Evolutionary conservation across 2,888 invertebrate species (phyloP).

Genomic region (Julus scanicus): DNA sequence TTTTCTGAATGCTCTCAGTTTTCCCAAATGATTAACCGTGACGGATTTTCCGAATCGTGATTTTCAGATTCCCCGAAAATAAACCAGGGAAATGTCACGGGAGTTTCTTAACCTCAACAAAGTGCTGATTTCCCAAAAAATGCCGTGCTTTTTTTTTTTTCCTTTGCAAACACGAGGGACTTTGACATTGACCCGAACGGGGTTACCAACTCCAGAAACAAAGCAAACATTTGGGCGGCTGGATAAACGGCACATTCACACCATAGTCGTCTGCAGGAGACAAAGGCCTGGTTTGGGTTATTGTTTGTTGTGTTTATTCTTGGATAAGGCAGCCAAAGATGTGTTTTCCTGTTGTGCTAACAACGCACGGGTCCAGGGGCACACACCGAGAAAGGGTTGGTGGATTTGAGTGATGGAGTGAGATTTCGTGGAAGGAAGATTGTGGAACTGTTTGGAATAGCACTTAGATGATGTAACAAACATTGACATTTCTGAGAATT

Average conservation of each 20-base stretch:
- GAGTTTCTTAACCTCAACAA: neutral
- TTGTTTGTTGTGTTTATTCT: constrained; percentile 2
- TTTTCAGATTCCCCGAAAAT: neutral
- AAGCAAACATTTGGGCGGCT: neutral
- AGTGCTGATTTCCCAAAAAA: neutral
- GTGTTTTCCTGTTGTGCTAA: neutral
- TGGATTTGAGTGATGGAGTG: neutral
- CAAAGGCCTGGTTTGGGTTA: constrained; percentile 13
- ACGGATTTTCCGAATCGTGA: too few species aligned
- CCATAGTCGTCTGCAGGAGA: neutral
- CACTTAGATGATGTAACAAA: too few species aligned
- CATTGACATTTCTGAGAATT: too few species aligned
- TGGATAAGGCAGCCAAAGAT: neutral
- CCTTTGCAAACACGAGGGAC: neutral
- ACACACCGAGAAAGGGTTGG: neutral
- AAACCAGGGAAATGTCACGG: neutral
- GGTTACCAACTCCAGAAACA: constrained; percentile 29
- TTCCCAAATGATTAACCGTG: too few species aligned
- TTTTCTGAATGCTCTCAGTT: too few species aligned
- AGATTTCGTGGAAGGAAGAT: too few species aligned
- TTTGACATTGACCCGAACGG: constrained; percentile 15
- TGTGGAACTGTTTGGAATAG: neutral
- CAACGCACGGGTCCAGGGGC: neutral
- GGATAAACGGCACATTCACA: neutral
- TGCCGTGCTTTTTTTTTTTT: neutral